phyloP scores from a whole-genome alignment of 2,888 invertebrate genomes.

The Alviniconcha strummeri region DNA sequence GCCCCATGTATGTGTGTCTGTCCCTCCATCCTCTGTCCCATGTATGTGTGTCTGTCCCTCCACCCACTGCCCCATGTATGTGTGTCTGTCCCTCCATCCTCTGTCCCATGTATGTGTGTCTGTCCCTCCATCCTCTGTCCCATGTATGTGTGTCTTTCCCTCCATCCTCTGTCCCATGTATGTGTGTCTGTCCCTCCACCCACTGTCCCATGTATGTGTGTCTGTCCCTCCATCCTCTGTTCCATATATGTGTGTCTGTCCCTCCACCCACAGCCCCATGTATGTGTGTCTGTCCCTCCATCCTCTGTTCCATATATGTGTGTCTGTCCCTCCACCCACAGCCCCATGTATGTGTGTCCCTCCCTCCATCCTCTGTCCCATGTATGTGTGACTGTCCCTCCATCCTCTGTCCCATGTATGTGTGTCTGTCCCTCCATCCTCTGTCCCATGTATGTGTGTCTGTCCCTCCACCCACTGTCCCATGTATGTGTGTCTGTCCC shows the following conservation, averaged over 20 bases:
- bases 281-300: neutral
- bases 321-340: neutral
- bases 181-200: neutral
- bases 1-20: too few relatives aligned
- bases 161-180: too few relatives aligned
- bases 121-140: conserved; percentile 55
- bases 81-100: neutral
- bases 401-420: too few relatives aligned
- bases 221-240: conserved; percentile 49
- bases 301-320: too few relatives aligned
- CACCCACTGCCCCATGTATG: too few relatives aligned
- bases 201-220: too few relatives aligned
- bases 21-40: conserved; percentile 58
- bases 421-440: neutral
- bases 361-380: conserved; percentile 67
- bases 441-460: too few relatives aligned
- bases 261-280: too few relatives aligned
- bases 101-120: too few relatives aligned
- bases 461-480: conserved; percentile 56
- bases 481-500: conserved; percentile 53
- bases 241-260: conserved; percentile 57
- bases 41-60: conserved; percentile 49
- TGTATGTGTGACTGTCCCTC: conserved; percentile 49
- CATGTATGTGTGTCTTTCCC: conserved; percentile 53
- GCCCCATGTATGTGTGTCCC: too few relatives aligned